Evolutionary conservation across 2,888 invertebrate genomes (phyloP), one percentile per base, ranked within the genome.

Genomic region (Parnassius orleans): DNA sequence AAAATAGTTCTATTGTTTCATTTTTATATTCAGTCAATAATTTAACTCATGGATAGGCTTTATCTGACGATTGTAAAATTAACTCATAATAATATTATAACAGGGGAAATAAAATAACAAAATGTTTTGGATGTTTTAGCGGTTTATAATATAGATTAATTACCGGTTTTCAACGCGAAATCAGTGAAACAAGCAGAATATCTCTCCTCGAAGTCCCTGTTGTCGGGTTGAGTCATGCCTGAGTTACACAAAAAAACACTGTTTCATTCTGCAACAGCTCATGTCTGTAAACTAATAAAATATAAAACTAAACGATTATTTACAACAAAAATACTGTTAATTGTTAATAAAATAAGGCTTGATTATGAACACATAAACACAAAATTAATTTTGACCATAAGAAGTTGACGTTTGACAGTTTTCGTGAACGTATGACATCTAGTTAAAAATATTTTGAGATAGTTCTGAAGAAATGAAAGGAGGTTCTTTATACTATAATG

Each of bases 181-280:
- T 91, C 91, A 48, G 83, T 68, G 68, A 90, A 88, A 67, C 91
- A 91, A 61, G 87, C 83, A 19, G 80, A 73, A 72, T 88, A 90
- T 74, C 90, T 80, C 43, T 84, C 84, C 71, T 89, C 90, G 61
- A 90, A 90, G 61, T 83, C 80, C 61, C 90, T 78, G 12, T 70
- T 79, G 66, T 90, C 88, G 57, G 72, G 64, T 75, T 81, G 81
- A 80, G 75, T 80, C 81, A 78, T 67, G 63, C 66, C 59, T 68
- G 61, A 66, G 66, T 73, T 78, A 80, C 65, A 77, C 77, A 56
- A 69, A 67, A 65, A 67, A 72, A 43, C 14, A 58, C 19, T 3
- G 33, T 15, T 42, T 33, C 61, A 43, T n/a, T 46, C 33, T 50
- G 10, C 10, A 58, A 58, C 43, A 44, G 43, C 19, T 52, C 63